Percentiles rank a stretch among this genome's conserved stretches.
phyloP scores from a whole-genome alignment of 2,113 vertebrate species.

The rat (Rattus norvegicus) region DNA sequence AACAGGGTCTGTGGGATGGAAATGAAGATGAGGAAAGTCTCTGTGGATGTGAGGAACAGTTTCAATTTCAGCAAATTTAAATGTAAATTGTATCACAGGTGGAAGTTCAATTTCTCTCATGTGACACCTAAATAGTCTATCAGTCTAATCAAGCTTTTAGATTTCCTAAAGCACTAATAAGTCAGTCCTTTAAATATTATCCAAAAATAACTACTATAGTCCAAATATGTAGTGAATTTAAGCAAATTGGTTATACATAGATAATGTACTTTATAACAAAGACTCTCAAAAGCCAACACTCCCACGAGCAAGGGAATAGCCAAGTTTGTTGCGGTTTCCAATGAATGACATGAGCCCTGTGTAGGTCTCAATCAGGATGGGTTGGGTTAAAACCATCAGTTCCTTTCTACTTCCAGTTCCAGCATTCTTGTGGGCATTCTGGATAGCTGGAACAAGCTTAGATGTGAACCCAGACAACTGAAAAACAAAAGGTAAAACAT shows the following conservation, averaged over 20 bases:
- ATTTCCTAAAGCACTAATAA: neutral
- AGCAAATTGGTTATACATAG: neutral
- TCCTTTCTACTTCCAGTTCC: conserved; percentile 85
- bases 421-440: conserved; percentile 81
- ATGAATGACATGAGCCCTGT: conserved; percentile 88
- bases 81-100: too few species aligned
- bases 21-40: neutral
- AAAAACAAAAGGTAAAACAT: conserved; percentile 33
- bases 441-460: conserved; percentile 83
- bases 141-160: conserved; percentile 7
- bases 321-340: conserved; percentile 90
- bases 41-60: neutral
- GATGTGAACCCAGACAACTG: conserved; percentile 88
- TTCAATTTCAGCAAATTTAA: neutral
- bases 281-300: conserved; percentile 89
- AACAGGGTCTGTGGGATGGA: neutral
- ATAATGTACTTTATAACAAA: neutral
- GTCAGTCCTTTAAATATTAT: neutral
- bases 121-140: neutral
- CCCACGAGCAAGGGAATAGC: conserved; percentile 89
- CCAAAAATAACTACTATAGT: conserved; percentile 45
- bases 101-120: neutral
- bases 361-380: conserved; percentile 87
- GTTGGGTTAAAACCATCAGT: conserved; percentile 86
- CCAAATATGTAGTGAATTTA: neutral